Evolutionary conservation across 2,888 invertebrate genomes (phyloP).

Genomic region (Caenorhabditis afra): DNA sequence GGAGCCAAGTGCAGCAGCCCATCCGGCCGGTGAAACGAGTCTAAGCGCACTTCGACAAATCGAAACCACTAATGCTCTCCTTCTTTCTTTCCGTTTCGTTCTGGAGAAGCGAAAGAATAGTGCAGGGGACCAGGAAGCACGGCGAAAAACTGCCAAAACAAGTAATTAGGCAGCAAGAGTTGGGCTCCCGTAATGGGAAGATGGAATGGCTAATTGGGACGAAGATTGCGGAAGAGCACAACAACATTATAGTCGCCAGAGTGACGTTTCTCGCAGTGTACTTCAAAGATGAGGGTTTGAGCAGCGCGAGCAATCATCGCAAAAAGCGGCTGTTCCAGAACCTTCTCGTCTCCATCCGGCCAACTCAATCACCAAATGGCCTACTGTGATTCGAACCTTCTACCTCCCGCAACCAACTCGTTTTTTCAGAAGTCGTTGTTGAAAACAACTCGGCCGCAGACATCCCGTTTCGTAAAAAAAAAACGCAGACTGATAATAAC

Average conservation of each 20-base stretch:
- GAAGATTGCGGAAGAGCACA: slow-evolving; percentile 19
- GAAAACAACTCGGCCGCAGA: no score
- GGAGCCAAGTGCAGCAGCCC: slow-evolving; percentile 28
- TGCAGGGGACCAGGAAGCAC: slow-evolving; percentile 41
- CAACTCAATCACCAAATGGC: no score
- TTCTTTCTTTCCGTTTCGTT: slow-evolving; percentile 36
- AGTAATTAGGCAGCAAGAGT: slow-evolving; percentile 36
- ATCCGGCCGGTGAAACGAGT: slow-evolving; percentile 35
- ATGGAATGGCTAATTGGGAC: slow-evolving; percentile 33
- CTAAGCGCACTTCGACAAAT: slow-evolving; percentile 33
- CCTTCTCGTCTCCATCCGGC: no score
- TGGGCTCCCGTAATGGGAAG: slow-evolving; percentile 33
- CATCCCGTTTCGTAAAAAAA: no score
- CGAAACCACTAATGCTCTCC: slow-evolving; percentile 12
- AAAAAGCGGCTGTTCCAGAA: no score
- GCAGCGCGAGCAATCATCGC: no score
- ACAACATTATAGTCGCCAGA: slow-evolving; percentile 10
- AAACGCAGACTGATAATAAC: no score
- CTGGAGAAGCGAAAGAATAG: slow-evolving; percentile 15
- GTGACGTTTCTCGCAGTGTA: background rate
- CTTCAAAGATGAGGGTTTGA: background rate
- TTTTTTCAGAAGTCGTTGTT: no score
- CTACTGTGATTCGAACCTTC: no score
- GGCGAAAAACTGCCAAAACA: slow-evolving; percentile 38
- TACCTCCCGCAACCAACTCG: no score